Evolutionary conservation across 1,140 invertebrate genomes (phyloP).

Genomic region (Caenorhabditis brenneri): DNA sequence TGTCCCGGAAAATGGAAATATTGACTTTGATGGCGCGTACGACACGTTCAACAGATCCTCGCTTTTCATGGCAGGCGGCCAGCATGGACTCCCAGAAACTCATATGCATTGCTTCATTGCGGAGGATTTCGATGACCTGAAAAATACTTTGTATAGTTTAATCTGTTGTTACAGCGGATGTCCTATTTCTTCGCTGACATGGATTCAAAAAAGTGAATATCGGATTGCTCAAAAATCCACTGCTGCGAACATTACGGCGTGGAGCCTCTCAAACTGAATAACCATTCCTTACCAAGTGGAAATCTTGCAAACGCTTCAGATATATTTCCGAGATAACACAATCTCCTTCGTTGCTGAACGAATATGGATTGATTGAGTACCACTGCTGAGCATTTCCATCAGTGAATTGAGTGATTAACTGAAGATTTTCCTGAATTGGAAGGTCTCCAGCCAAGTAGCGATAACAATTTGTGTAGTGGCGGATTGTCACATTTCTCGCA

Average conservation of each 20-base stretch:
- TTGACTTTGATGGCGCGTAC: background rate
- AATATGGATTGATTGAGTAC: background rate
- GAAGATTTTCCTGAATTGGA: background rate
- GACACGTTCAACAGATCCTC: background rate
- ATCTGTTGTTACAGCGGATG: too few relatives aligned
- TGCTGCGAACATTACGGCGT: too few relatives aligned
- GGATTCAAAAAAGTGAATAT: too few relatives aligned
- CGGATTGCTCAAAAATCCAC: too few relatives aligned
- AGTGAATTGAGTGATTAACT: background rate
- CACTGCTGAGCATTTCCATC: background rate
- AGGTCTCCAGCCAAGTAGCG: background rate
- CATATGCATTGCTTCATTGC: constrained; percentile 7
- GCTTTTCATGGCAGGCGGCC: background rate
- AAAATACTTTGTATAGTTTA: too few relatives aligned
- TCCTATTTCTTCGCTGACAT: too few relatives aligned
- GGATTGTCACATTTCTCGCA: background rate
- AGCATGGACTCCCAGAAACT: background rate
- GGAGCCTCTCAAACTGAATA: too few relatives aligned
- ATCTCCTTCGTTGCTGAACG: background rate
- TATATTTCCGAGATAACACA: background rate
- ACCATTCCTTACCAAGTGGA: background rate
- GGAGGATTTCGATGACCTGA: background rate
- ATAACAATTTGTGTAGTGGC: background rate
- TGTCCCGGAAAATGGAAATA: background rate
- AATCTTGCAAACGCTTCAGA: background rate